Percentiles rank a stretch among this genome's conserved stretches.
phyloP scores from a whole-genome alignment of 2,888 invertebrate species.

The Meiosimyza platycephala region DNA sequence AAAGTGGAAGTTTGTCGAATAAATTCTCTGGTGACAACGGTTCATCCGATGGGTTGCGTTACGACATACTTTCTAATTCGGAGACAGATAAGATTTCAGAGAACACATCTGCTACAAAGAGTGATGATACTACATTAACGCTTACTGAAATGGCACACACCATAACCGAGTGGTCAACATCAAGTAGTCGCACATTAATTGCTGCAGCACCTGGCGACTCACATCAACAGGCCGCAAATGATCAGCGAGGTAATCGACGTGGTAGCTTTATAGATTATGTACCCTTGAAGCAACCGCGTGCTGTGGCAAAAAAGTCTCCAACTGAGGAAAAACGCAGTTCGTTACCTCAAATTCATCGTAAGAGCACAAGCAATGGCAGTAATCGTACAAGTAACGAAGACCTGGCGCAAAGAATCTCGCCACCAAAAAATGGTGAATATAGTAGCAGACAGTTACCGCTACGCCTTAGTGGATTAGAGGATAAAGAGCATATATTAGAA shows the following conservation, averaged over 20 bases:
- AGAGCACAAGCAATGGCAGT: conserved; percentile 58
- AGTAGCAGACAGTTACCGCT: conserved; percentile 53
- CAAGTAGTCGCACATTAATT: conserved; percentile 80
- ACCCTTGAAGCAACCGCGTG: conserved; percentile 62
- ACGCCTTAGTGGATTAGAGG: conserved; percentile 51
- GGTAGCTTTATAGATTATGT: conserved; percentile 60
- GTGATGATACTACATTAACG: conserved; percentile 81
- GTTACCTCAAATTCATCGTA: conserved; percentile 61
- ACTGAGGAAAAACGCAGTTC: conserved; percentile 58
- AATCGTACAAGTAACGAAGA: conserved; percentile 52
- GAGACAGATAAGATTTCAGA: conserved; percentile 72
- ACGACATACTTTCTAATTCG: conserved; percentile 74
- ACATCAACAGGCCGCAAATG: conserved; percentile 37
- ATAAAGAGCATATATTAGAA: conserved; percentile 50
- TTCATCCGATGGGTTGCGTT: conserved; percentile 68
- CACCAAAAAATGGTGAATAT: conserved; percentile 43
- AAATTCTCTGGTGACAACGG: conserved; percentile 66
- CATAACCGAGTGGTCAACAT: conserved; percentile 86
- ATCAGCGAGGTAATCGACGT: conserved; percentile 47
- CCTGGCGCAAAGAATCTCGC: conserved; percentile 48
- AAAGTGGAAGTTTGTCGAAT: conserved; percentile 65
- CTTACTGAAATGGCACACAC: conserved; percentile 80
- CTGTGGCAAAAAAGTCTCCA: conserved; percentile 56
- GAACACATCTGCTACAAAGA: conserved; percentile 80
- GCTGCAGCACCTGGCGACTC: conserved; percentile 70